Conservation (phyloP, 1,140 invertebrate species). For the Polyergus mexicanus region DNA sequence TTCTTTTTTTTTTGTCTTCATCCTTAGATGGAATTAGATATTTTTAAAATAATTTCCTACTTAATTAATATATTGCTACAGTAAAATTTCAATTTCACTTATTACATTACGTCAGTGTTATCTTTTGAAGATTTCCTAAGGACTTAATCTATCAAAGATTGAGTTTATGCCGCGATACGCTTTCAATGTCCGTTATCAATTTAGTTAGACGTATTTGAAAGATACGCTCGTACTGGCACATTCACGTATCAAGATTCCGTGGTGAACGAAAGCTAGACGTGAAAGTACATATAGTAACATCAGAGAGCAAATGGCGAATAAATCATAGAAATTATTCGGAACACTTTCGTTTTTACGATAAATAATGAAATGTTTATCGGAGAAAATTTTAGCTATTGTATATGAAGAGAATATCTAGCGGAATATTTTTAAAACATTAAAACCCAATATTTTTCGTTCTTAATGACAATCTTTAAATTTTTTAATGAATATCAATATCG, state of each 20-base stretch:
- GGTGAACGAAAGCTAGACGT: conserved; percentile 16
- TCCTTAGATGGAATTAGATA: background rate
- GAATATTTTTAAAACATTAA: conserved; percentile 12
- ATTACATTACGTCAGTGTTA: background rate
- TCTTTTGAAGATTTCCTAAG: background rate
- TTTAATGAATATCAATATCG: background rate
- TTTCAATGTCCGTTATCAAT: conserved; percentile 44
- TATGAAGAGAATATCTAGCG: background rate
- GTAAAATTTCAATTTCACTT: conserved; percentile 1
- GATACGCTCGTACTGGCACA: conserved; percentile 27
- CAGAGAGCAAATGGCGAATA: too few species aligned
- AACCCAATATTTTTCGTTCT: background rate
- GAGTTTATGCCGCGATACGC: background rate
- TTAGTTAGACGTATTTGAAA: conserved; percentile 33
- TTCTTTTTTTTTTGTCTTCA: background rate
- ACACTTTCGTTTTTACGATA: too few species aligned
- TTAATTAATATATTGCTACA: background rate
- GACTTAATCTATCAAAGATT: conserved; percentile 37
- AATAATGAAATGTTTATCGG: background rate
- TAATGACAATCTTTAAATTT: background rate
- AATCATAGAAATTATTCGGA: conserved; percentile 3
- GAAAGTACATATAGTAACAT: conserved; percentile 14
- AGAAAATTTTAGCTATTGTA: background rate
- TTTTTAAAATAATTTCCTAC: background rate
- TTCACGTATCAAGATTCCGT: conserved; percentile 46